phyloP scores from a whole-genome alignment of 2,113 vertebrate genomes.

The Corythaixoides concolor region DNA sequence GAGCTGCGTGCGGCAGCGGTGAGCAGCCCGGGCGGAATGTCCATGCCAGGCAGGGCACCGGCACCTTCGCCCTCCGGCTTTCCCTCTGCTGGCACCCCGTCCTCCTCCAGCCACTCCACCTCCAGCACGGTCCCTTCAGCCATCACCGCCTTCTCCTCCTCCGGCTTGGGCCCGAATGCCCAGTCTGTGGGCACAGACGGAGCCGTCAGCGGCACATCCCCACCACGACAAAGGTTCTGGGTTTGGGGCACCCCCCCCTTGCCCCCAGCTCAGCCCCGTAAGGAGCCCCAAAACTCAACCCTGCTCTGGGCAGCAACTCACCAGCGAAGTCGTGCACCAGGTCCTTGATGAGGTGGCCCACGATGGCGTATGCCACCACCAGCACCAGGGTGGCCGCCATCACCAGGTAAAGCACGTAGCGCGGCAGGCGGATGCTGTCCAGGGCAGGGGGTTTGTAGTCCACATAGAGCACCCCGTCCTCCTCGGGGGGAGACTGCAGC shows the following conservation, averaged over 20 bases:
- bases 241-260: too few species aligned
- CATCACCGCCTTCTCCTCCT: constrained; percentile 74
- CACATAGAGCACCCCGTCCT: constrained; percentile 68
- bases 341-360: constrained; percentile 93
- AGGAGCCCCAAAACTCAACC: background rate
- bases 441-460: constrained; percentile 85
- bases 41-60: accelerated
- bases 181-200: constrained; percentile 72
- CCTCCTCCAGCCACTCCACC: constrained; percentile 39
- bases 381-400: constrained; percentile 81
- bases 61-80: accelerated
- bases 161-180: constrained; percentile 82
- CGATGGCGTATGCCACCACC: constrained; percentile 87
- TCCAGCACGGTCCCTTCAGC: constrained; percentile 47
- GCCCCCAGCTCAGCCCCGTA: accelerated
- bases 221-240: background rate
- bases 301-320: constrained; percentile 41
- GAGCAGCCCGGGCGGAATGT: background rate
- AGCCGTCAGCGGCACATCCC: background rate
- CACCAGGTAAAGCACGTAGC: constrained; percentile 82
- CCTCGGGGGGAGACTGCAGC: constrained; percentile 54
- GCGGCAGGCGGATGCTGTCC: constrained; percentile 84
- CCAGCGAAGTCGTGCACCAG: constrained; percentile 87
- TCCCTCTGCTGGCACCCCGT: background rate
- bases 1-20: background rate